Base-by-base conservation (phyloP, 2,888 invertebrate species). In the Drosophila quasianomalipes region DNA sequence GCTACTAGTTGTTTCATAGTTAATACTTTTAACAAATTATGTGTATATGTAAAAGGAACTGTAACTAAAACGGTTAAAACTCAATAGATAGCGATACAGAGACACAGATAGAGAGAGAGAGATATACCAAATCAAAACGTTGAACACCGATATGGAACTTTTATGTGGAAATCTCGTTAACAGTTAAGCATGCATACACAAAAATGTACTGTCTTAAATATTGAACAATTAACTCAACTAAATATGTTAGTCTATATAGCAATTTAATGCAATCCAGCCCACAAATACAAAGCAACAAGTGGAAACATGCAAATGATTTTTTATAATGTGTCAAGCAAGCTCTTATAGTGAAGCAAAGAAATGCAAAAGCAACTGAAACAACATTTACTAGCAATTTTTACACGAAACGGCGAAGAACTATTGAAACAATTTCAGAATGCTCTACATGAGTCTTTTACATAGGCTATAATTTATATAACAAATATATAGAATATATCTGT, bases 91-190 rank as follows among this genome's bases (percentile, higher is more conserved):
- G 60, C 5, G 12, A 35, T 35, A 14, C 35, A 39, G 26, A 26
- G 51, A 39, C 4, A 16, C 9, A 22, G 19, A 22, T 12, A n/a
- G n/a, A 4, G 22, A 19, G 16, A 28, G 26, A n/a, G 19, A 47
- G 26, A 76, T 54, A 61, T 63, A 74, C 64, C 60, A 78, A 82
- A 66, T 67, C 52, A 69, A 59, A 85, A 80, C 77, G 63, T 74
- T 79, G 82, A 81, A 86, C 88, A 90, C 88, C 91, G 91, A 90
- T 76, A 70, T 78, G 79, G 77, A 89, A 84, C 84, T 89, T 89
- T 83, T 66, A 75, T 41, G 69, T 73, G 67, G 66, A 69, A 76
- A 70, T 63, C 63, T 66, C 57, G 61, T 69, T 79, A 70, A 79
- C 62, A 69, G 66, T 67, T 74, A 75, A 73, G 73, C 53, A 28